Evolutionary conservation across 2,888 invertebrate genomes (phyloP).

Genomic region (Dinocampus coccinellae): DNA sequence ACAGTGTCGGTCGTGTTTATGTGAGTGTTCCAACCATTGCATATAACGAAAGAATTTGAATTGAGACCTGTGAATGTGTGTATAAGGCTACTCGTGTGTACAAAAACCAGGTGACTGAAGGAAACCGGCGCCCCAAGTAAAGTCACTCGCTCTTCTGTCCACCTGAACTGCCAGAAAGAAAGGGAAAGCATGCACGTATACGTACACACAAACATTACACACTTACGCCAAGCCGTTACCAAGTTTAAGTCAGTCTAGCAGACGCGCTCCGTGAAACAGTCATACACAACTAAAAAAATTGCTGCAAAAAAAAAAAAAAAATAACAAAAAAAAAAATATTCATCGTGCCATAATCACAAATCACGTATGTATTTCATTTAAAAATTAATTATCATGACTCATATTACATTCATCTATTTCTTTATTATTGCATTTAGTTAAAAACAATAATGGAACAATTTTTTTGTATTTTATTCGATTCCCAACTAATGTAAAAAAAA

Average conservation of each 20-base stretch:
- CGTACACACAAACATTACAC: background rate
- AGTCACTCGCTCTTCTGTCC: constrained; percentile 27
- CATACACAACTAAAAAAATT: constrained; percentile 38
- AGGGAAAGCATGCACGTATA: constrained; percentile 54
- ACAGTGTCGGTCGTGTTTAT: background rate
- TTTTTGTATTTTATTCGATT: background rate
- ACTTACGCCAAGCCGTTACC: constrained; percentile 42
- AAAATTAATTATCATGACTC: background rate
- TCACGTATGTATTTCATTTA: background rate
- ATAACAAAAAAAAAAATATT: background rate
- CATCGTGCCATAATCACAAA: background rate
- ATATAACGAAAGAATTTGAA: constrained; percentile 15
- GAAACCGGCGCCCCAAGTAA: constrained; percentile 17
- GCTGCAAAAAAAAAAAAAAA: constrained; percentile 16
- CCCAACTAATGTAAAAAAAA: background rate
- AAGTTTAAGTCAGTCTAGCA: constrained; percentile 49
- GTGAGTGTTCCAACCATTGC: background rate
- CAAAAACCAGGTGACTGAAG: constrained; percentile 26
- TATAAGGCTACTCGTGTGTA: background rate
- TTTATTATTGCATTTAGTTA: background rate
- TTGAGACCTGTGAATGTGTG: background rate
- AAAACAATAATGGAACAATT: background rate
- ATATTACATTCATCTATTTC: background rate
- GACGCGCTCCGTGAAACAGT: constrained; percentile 43
- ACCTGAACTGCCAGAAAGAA: constrained; percentile 53